phyloP scores from a whole-genome alignment of 2,888 invertebrate genomes.

The Zonitis immaculata region DNA sequence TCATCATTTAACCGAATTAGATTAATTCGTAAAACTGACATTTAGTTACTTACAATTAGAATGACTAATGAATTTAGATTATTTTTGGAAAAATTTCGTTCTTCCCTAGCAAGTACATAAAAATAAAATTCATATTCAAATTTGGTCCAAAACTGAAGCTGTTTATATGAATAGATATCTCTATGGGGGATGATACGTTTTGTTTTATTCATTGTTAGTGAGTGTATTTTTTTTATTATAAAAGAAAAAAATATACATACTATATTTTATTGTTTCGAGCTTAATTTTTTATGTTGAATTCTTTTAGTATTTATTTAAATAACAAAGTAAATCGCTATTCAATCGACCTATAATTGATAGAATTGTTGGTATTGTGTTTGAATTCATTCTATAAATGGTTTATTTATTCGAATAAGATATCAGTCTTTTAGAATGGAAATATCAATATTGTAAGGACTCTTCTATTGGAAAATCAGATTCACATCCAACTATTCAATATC shows the following conservation, averaged over 20 bases:
- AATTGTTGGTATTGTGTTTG: neutral
- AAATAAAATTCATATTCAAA: neutral
- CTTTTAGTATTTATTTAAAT: too few relatives aligned
- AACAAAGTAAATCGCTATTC: too few relatives aligned
- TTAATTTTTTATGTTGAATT: too few relatives aligned
- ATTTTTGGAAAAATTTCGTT: too few relatives aligned
- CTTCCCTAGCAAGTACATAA: neutral
- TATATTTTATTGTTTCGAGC: too few relatives aligned
- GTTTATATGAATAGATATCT: neutral
- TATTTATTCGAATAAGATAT: neutral
- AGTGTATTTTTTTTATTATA: neutral
- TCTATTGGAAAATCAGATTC: neutral
- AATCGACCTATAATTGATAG: neutral
- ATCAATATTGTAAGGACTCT: neutral
- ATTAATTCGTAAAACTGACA: too few relatives aligned
- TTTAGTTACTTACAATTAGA: too few relatives aligned
- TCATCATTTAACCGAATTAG: too few relatives aligned
- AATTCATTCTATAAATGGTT: neutral
- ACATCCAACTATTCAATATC: too few relatives aligned
- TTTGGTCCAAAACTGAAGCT: conserved; percentile 1
- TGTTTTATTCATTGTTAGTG: neutral
- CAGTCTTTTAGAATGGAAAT: neutral
- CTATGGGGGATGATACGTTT: neutral
- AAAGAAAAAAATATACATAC: too few relatives aligned
- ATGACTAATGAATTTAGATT: too few relatives aligned